Evolutionary conservation across 2,888 invertebrate species (phyloP), one percentile per base, ranked within the genome.

Genomic region (Merodon equestris): DNA sequence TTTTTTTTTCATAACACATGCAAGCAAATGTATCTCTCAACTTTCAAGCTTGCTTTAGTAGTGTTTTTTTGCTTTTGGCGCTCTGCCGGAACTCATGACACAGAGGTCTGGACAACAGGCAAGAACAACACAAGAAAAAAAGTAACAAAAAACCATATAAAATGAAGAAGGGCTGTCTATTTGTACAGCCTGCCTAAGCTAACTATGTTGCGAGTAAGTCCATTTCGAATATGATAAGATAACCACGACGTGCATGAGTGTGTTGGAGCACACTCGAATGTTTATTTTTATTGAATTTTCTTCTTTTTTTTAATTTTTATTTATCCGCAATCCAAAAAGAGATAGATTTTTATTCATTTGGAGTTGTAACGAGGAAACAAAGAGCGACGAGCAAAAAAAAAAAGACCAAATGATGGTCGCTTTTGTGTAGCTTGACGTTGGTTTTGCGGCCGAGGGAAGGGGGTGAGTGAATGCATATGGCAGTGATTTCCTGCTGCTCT

Each of bases 1-100:
- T 27, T 27, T 27, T 27, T 27, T 27, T 4, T n/a, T n/a, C n/a
- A n/a, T 67, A 48, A 74, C 67, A 74, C 57, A 74, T 68, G 68
- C 74, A 74, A 56, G 40, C 68, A 45, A 57, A 61, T 74, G 74
- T 51, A 40, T 61, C 60, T 74, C 63, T 74, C 54, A 48, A 61
- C 56, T 68, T 68, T 74, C 68, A 51, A 68, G 56, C 61, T 74
- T 54, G 56, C 38, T 57, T 57, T 2, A 27, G n/a, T n/a, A n/a
- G n/a, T 27, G 7, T 27, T 27, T 27, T 27, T 27, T 34, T 61
- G 53, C 47, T 45, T 61, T 67, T 74, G 74, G 67, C 74, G 15
- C 38, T 38, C 12, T 68, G 74, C 74, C 74, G 60, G 48, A 61
- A 61, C 61, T 48, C 47, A 58, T 36, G 40, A 51, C 19, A 15